Base-by-base conservation (phyloP, 2,797 vertebrate genomes). In the Pelobates cultripes region DNA sequence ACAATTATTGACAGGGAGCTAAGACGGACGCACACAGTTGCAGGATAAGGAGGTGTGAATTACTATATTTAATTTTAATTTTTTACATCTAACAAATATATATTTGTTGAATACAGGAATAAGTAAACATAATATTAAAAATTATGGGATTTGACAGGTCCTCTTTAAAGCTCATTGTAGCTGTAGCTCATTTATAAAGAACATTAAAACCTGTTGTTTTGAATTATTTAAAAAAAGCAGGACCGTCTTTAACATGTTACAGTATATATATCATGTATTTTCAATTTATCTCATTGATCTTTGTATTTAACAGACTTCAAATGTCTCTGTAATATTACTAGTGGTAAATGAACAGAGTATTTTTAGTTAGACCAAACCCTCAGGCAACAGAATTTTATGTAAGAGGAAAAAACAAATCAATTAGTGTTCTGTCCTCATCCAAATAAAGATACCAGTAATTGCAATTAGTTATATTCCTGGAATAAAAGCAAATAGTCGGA, bases 321-420 rank as follows among this genome's bases (percentile, higher is more conserved):
- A 40, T 28, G 61, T 64, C 14, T 64, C 7, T 64, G 61, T 2
- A 28, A 40, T 28, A 40, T 64, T 17, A 7, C 61, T 28, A 40
- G 61, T 4, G 14, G 28, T 28, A 28, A 40, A 60, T 17, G 42
- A 43, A 15, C 13, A 63, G 28, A 70, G 70, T 57, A 77, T 82
- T 68, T 72, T 61, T 78, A 68, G 51, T 13, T 45, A 41, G 15
- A 63, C 14, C 64, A 15, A 71, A 69, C 69, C 77, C 74, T 14
- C 12, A 13, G 60, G 77, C 77, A n/a, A 2, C 60, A 55, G 69
- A 15, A 17, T 47, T 55, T 64, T 70, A 75, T 43, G 40, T 79
- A 79, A 84, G 41, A 63, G 44, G 53, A 79, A 55, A 40, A 75
- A 82, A 78, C 81, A 82, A 75, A 82, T 82, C 81, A 82, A 82